Base-by-base conservation (phyloP, 1,140 invertebrate species). In the Pogonomyrmex californicus region DNA sequence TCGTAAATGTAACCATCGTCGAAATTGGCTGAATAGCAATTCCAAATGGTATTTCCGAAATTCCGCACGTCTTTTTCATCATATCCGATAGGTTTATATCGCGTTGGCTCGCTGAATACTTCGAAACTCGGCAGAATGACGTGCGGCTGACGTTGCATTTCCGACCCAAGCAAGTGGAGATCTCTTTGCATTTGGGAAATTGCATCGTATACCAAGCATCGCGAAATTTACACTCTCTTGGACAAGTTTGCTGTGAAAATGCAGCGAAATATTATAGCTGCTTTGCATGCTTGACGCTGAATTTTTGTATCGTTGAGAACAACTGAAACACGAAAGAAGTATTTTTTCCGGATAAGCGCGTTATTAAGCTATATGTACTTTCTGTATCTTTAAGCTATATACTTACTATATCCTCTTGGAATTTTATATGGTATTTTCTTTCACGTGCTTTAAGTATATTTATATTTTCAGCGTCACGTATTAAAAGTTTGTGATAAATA, bases 141-240 rank as follows among this genome's bases (percentile, higher is more conserved):
- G 38, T 82, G 41, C 56, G 49, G 49, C 23, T 71, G 66, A 82
- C 38, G 44, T 47, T 58, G 65, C 47, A 82, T 82, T 54, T 71
- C 51, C 66, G 54, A 82, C 41, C 41, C n/a, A 71, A 47, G 54
- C 54, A 83, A 36, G 38, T 60, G 54, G 41, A 83, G 41, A 73
- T 71, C 51, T 23, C 10, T 73, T 41, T 33, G 41, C 54, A 73
- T 83, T 73, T 83, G 68, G 41, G 30, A 83, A 73, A 73, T 83
- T 38, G 30, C 66, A 60, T 49, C 30, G n/a, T 73, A 49, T 83
- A 41, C 60, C 41, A 62, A 83, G 66, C 70, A 83, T 83, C 41
- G 5, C 41, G 41, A 83, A 83, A 82, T 82, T 60, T 82, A 83
- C 51, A 66, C 36, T 83, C 66, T 47, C 54, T 30, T 30, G 54